Percentiles rank a stretch among this genome's conserved stretches.
These are phyloP conservation scores for Xestia xanthographa DNA, from an alignment of 2,888 invertebrate species.

Conservation along the genomic window DNA sequence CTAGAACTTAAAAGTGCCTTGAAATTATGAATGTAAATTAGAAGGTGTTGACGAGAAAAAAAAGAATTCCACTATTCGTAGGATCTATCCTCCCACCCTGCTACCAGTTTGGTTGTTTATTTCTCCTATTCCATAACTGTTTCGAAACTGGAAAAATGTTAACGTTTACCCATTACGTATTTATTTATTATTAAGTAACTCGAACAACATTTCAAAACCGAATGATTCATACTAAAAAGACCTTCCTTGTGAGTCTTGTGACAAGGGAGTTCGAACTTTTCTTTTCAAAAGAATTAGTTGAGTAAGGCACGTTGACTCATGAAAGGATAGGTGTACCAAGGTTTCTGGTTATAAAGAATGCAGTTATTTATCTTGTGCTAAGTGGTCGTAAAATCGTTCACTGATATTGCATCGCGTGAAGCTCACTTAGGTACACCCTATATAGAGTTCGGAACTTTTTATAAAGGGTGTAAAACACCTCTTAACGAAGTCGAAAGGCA, in stretches of 20 bases:
- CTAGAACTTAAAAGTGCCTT: background rate
- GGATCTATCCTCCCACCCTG: background rate
- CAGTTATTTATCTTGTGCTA: background rate
- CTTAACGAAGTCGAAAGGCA: too few species aligned
- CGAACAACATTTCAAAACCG: slow-evolving; percentile 15
- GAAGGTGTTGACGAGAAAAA: background rate
- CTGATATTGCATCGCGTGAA: background rate
- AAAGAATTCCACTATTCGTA: background rate
- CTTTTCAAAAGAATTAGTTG: slow-evolving; percentile 58
- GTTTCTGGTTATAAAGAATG: slow-evolving; percentile 28
- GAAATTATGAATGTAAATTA: background rate
- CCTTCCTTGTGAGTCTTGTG: slow-evolving; percentile 37
- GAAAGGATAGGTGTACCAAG: slow-evolving; percentile 43
- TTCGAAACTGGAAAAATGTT: background rate
- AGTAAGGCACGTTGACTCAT: slow-evolving; percentile 60
- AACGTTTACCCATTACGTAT: slow-evolving; percentile 1
- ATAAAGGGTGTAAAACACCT: too few species aligned
- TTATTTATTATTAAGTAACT: slow-evolving; percentile 28
- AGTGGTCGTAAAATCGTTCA: slow-evolving; percentile 8
- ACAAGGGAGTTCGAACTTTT: slow-evolving; percentile 54
- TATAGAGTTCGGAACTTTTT: background rate
- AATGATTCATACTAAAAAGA: slow-evolving; percentile 54
- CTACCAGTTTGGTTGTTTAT: background rate
- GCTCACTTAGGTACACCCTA: background rate
- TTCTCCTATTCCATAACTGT: background rate